Evolutionary conservation across 1,140 invertebrate species (phyloP), one percentile per base, ranked within the genome.

Genomic region (Vanessa tameamea): DNA sequence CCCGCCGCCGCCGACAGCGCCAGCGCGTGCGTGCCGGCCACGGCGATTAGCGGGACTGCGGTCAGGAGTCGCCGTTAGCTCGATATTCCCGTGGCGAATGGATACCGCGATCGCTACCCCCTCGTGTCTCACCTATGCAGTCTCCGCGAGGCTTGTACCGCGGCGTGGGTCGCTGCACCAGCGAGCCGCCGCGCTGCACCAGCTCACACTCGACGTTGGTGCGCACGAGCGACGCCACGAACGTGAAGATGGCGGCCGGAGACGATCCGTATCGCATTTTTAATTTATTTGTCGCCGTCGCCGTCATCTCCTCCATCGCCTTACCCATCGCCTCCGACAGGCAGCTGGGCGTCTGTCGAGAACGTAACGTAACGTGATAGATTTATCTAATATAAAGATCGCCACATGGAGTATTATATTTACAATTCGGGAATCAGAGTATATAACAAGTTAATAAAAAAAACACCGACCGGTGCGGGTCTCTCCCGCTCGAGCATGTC

Each of bases 121-220:
- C 9, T 43, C 48, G 13, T 2, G 0, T 48, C n/a, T n/a, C 4
- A 91, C 87, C 96, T 81, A 98, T 97, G 90, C 97, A 98, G 79
- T 98, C 97, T 75, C 97, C 95, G 88, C 97, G 97, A 26, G 96
- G 96, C 83, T 95, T 95, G 90, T 95, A 95, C 0, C 95, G 93
- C 12, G 86, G 89, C 78, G 82, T 61, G 50, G 79, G 79, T 63
- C 91, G 86, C 14, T 94, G 86, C 70, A 95, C 95, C 12, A 98
- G 92, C 1, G 95, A 95, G n/a, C 97, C 97, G 48, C 96, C 96
- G 51, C 97, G 94, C 85, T 98, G 97, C 48, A 98, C 95, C 51
- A 99, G 93, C 93, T 99, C 98, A 65, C 98, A 95, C 94, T 99
- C 98, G 51, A 99, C 93, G 94, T 99, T 99, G 37, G 97, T 98